Percentiles rank a stretch among this genome's conserved stretches.
Evolutionary conservation across 2,888 invertebrate species (phyloP).

Genomic region (Tetheella fluctuosa): DNA sequence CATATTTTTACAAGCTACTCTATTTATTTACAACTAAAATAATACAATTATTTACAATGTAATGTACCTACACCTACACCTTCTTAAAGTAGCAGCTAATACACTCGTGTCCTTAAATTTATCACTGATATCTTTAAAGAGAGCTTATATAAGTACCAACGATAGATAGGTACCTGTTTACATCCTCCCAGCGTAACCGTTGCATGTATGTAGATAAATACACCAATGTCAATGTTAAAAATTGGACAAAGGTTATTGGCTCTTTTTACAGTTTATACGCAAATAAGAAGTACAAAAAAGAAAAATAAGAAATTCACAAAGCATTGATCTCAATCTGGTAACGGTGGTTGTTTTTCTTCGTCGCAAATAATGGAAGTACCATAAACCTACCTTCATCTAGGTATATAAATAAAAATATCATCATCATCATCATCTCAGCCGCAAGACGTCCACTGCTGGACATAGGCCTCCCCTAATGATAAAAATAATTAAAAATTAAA

Average conservation of each 20-base stretch:
- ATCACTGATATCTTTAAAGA: constrained; percentile 33
- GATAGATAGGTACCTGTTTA: constrained; percentile 19
- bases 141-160: constrained; percentile 33
- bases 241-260: constrained; percentile 19
- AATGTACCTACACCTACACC: neutral
- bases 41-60: neutral
- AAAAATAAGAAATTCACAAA: neutral
- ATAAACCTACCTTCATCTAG: neutral
- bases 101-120: constrained; percentile 31
- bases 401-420: too few species aligned
- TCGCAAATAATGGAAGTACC: neutral
- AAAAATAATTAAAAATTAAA: too few species aligned
- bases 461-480: too few species aligned
- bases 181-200: neutral
- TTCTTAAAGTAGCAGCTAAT: constrained; percentile 4
- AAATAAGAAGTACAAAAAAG: constrained; percentile 5
- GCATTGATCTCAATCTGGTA: neutral
- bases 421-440: too few species aligned
- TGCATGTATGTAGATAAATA: constrained; percentile 20
- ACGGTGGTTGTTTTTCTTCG: neutral
- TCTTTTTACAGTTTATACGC: constrained; percentile 11
- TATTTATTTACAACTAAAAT: too few species aligned
- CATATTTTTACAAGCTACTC: too few species aligned
- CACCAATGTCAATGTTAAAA: constrained; percentile 40
- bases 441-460: too few species aligned